Base-by-base conservation (phyloP, 2,888 invertebrate genomes). In the Cephus runcator region DNA sequence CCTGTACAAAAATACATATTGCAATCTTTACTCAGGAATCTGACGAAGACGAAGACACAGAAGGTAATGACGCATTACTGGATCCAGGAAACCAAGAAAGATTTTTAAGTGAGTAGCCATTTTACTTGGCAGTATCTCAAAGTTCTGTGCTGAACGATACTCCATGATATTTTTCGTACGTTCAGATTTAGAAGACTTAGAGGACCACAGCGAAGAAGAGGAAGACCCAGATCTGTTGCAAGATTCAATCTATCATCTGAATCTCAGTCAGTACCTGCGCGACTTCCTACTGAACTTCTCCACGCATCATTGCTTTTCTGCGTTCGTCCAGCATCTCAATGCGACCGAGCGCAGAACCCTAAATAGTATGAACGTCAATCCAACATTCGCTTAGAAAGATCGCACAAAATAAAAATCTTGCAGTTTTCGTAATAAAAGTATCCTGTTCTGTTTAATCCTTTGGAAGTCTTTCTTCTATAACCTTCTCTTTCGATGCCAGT, bases 271-370 rank as follows among this genome's bases (percentile, higher is more conserved):
- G 69, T 95, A 94, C 88, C 89, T 95, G 73, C 93, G 93, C 2
- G 94, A 95, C 84, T 95, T 95, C 86, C 86, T 95, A 11, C 92
- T 93, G 79, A 93, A 94, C 36, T 93, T 95, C 78, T 93, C 94
- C 11, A 93, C 92, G 73, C 94, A 94, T 87, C 94, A 94, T 79
- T 94, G 93, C 84, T 95, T 94, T 84, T 91, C 91, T 4, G 93
- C 92, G 83, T 95, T 95, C 87, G 92, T 92, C 75, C 93, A 93
- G 77, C 95, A 95, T 88, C 92, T 95, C 56, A 95, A 92, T 82
- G 91, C 92, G 12, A 85, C 91, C 1, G 95, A 95, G 86, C 92
- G 93, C 80, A 92, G 92, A 84, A 92, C 93, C 3, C 89, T 95
- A 71, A 88, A 85, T 68, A 88, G 82, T 81, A 83, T 91, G 71